phyloP scores from a whole-genome alignment of 2,888 invertebrate species.

The Phymatocera aterrima region DNA sequence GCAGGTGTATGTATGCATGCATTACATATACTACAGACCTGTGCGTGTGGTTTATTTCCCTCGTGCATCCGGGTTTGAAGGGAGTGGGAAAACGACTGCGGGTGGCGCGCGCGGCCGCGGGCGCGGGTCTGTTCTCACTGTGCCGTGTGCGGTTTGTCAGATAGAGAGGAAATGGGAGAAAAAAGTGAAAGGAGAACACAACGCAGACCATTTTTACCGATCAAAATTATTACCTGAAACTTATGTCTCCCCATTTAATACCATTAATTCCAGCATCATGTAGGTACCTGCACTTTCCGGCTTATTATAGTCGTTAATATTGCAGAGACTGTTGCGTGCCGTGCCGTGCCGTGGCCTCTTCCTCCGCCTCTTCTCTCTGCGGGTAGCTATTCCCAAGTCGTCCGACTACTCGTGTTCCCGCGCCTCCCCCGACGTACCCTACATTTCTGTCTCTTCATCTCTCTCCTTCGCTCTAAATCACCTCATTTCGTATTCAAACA shows the following conservation, averaged over 20 bases:
- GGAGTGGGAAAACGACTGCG: too few species aligned
- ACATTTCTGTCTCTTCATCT: not conserved
- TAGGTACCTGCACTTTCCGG: conserved; percentile 56
- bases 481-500: conserved; percentile 36
- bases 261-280: conserved; percentile 61
- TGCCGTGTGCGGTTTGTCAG: too few species aligned
- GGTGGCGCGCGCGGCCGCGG: too few species aligned
- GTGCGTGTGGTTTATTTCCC: too few species aligned
- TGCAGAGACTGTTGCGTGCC: conserved; percentile 69
- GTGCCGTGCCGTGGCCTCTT: conserved; percentile 63
- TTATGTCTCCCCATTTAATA: conserved; percentile 58
- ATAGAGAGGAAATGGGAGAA: not conserved
- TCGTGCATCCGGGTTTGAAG: too few species aligned
- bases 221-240: conserved; percentile 62
- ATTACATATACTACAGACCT: too few species aligned
- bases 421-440: too few species aligned
- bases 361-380: too few species aligned
- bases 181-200: not conserved
- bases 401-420: too few species aligned
- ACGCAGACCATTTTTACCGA: not conserved
- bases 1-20: too few species aligned
- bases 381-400: conserved; percentile 53
- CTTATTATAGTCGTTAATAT: conserved; percentile 69
- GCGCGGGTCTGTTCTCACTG: too few species aligned
- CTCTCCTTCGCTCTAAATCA: conserved; percentile 19